phyloP scores from a whole-genome alignment of 2,797 vertebrate species.

The Chelidonichthys spinosus region DNA sequence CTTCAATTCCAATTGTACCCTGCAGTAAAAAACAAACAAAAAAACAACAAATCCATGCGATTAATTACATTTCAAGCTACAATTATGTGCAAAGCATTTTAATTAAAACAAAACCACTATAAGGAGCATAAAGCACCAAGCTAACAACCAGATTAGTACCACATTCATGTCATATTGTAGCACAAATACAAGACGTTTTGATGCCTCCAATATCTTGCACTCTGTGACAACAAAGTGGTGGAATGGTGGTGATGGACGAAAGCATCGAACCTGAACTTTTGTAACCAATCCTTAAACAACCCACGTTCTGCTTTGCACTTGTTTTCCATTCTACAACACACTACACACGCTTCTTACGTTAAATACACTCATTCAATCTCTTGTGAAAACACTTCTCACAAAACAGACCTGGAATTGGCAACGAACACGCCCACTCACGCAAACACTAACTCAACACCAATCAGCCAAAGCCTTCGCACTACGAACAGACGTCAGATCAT shows the following conservation, averaged over 20 bases:
- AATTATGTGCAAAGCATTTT: background rate
- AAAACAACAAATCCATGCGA: background rate
- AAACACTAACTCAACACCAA: no score
- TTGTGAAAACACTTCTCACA: no score
- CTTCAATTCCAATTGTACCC: conserved; percentile 83
- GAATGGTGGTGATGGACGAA: background rate
- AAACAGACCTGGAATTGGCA: no score
- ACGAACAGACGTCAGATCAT: no score
- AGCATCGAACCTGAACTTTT: no score
- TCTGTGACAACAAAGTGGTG: background rate
- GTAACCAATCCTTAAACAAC: no score
- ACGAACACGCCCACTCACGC: no score
- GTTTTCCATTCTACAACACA: no score
- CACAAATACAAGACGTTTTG: background rate
- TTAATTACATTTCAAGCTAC: background rate
- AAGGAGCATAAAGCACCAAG: background rate
- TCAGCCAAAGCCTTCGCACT: no score
- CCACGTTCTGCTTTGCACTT: no score
- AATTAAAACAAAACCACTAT: background rate
- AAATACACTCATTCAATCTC: no score
- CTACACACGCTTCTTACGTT: no score
- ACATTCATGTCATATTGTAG: background rate
- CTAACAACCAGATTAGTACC: background rate
- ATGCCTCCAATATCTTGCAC: background rate
- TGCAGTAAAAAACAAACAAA: conserved; percentile 49